Conservation (phyloP, 2,888 invertebrate species). For the Lacanobia oleracea region DNA sequence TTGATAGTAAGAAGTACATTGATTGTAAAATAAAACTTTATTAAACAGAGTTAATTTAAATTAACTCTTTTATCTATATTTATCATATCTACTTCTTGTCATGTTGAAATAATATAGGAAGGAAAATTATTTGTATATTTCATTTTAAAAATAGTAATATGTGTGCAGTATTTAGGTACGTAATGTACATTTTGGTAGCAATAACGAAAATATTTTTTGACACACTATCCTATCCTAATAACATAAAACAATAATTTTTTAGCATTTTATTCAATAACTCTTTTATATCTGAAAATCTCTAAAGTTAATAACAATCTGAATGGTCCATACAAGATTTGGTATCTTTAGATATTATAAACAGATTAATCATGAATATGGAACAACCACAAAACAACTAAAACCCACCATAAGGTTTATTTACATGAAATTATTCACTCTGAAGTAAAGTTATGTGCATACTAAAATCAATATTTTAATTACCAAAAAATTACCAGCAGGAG, state of each 20-base stretch:
- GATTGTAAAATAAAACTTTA: neutral
- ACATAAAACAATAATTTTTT: neutral
- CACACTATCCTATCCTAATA: neutral
- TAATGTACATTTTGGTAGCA: neutral
- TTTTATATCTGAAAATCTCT: neutral
- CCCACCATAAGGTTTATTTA: neutral
- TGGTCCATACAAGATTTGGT: neutral
- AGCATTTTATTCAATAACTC: neutral
- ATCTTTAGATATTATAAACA: conserved; percentile 1
- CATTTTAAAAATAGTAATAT: neutral
- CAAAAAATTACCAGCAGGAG: neutral
- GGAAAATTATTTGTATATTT: neutral
- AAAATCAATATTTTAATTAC: conserved; percentile 31
- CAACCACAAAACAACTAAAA: conserved; percentile 8
- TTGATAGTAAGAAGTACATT: conserved; percentile 1
- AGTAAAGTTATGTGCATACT: conserved; percentile 18
- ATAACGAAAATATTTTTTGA: neutral
- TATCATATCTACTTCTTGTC: neutral
- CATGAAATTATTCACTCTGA: conserved; percentile 21
- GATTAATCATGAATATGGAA: neutral
- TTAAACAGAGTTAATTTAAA: neutral
- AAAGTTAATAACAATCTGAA: neutral
- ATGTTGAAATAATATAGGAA: neutral
- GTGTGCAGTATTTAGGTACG: neutral
- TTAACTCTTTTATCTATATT: too few relatives aligned